Conservation (phyloP, 2,888 invertebrate genomes). For the Noctua janthina region DNA sequence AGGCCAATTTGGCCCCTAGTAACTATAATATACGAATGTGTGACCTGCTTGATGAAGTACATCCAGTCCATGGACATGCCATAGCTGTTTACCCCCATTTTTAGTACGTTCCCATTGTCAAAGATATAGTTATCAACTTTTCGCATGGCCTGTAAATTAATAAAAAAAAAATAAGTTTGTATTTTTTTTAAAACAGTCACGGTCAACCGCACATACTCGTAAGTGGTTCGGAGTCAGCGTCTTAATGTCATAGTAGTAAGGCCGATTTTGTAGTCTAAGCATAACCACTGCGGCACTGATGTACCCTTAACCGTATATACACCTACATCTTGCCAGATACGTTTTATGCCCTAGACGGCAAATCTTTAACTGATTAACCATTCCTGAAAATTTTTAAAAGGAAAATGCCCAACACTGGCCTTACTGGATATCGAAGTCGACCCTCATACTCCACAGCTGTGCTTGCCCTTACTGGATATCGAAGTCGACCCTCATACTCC, state of each 20-base stretch:
- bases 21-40: conserved; percentile 43
- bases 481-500: background rate
- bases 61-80: conserved; percentile 56
- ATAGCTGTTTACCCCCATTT: conserved; percentile 6
- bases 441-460: too few relatives aligned
- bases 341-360: background rate
- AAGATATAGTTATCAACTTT: conserved; percentile 4
- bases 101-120: background rate
- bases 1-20: conserved; percentile 30
- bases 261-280: background rate
- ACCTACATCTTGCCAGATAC: background rate
- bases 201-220: background rate
- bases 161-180: background rate
- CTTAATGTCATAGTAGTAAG: background rate
- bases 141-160: conserved; percentile 52
- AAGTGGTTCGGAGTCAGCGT: background rate
- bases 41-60: conserved; percentile 2
- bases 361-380: background rate
- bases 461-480: too few relatives aligned
- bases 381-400: background rate
- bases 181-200: background rate
- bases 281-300: background rate
- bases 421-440: background rate
- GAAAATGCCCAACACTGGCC: background rate
- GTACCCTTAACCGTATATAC: background rate